Evolutionary conservation across 2,888 invertebrate species (phyloP), one percentile per base, ranked within the genome.

Genomic region (Homarus gammarus): DNA sequence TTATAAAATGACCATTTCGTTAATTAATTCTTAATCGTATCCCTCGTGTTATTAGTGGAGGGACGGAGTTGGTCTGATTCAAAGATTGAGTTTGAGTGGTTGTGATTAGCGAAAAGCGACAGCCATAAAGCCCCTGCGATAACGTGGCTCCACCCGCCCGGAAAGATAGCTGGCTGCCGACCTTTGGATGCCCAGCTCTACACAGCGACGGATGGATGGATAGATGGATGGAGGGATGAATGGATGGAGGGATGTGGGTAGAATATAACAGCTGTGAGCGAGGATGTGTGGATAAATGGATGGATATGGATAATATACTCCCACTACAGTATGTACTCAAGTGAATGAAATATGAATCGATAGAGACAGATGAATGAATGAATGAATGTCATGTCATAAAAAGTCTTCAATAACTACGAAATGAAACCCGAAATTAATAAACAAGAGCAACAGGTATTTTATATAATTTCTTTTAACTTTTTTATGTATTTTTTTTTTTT

Each of bases 21-120:
- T 83, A 49, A 72, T 83, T 72, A 64, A 79, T 79, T 64, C 64
- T 33, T 79, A 36, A 56, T 79, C 79, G 38, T 64, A 12, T 38
- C 61, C 64, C 61, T 51, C 27, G 61, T 61, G 33, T 64, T 79
- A 38, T 64, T 79, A 56, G n/a, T 64, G 27, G 70, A 33, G 44
- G 75, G 51, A 33, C 44, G 44, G 22, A 61, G 49, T 38, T 18
- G 38, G 64, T 33, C 68, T 33, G 77, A 49, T 75, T 85, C 85
- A 85, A 77, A 85, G 85, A 85, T 77, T 56, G 75, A 73, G 85
- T 77, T 77, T 85, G 85, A 85, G 77, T 85, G 77, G 85, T 64
- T 68, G 85, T 77, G 85, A 85, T 85, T 85, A 85, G 85, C 68
- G 85, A 61, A 49, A 85, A 83, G 85, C 77, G 87, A 87, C 87